Evolutionary conservation across 2,113 vertebrate genomes (phyloP).

Genomic region (Stegastes partitus): DNA sequence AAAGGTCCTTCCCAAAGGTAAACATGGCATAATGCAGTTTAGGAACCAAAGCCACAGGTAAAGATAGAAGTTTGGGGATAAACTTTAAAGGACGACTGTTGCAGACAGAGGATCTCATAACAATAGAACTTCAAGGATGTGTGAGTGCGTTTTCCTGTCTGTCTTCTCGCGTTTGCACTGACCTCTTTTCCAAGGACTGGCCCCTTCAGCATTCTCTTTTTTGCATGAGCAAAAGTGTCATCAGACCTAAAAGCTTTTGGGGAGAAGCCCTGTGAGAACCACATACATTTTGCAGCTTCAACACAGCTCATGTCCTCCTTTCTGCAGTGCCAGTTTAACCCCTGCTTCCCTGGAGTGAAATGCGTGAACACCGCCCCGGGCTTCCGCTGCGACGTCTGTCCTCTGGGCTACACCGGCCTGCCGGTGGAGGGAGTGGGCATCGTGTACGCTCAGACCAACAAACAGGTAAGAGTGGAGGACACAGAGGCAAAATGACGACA

Average conservation of each 20-base stretch:
- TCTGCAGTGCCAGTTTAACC: constrained; percentile 93
- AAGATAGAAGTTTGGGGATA: constrained; percentile 1
- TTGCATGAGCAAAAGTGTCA: constrained; percentile 59
- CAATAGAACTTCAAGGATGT: not conserved
- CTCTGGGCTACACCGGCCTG: constrained; percentile 89
- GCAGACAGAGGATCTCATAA: not conserved
- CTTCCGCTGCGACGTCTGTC: constrained; percentile 94
- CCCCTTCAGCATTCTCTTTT: constrained; percentile 42
- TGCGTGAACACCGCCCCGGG: constrained; percentile 94
- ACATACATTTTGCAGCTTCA: constrained; percentile 50
- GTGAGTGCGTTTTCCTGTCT: constrained; percentile 12
- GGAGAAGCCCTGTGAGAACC: constrained; percentile 36
- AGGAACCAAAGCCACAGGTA: constrained; percentile 1
- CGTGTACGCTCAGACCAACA: constrained; percentile 90
- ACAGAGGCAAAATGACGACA: not conserved
- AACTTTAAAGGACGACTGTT: no score
- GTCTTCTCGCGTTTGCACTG: constrained; percentile 36
- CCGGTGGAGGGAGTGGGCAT: constrained; percentile 89
- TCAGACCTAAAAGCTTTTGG: constrained; percentile 56
- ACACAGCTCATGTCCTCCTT: constrained; percentile 38
- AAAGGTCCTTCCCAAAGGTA: not conserved
- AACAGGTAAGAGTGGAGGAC: constrained; percentile 87
- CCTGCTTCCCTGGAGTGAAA: constrained; percentile 95
- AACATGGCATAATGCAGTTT: not conserved
- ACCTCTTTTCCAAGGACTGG: constrained; percentile 44